Evolutionary conservation across 2,113 vertebrate genomes (phyloP).

Genomic region (Bagarius yarrelli): DNA sequence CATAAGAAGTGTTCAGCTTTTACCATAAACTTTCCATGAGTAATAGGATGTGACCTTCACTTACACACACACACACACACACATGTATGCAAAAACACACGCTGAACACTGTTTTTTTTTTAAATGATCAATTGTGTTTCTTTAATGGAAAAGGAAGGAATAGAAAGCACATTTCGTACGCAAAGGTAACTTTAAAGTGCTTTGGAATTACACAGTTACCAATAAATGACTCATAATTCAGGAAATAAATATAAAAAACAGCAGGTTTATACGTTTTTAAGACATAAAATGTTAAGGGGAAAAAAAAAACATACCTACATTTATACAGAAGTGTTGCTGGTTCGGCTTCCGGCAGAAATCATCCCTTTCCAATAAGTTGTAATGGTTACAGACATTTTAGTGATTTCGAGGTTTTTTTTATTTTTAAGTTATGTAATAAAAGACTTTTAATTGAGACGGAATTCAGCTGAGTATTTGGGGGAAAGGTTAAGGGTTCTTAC

Average conservation of each 20-base stretch:
- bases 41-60: not conserved
- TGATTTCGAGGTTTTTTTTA: too few relatives aligned
- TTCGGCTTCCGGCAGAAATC: too few relatives aligned
- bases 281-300: not conserved
- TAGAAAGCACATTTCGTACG: not conserved
- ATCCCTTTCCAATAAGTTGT: too few relatives aligned
- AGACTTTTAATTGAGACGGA: not conserved
- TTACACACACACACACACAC: constrained; percentile 4
- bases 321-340: too few relatives aligned
- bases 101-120: not conserved
- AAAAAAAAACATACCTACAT: not conserved
- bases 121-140: not conserved
- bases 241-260: not conserved
- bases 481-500: too few relatives aligned
- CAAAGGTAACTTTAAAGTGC: not conserved
- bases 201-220: not conserved
- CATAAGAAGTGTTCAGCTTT: constrained; percentile 19
- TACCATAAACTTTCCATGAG: not conserved
- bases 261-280: not conserved
- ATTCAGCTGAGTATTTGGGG: not conserved
- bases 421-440: too few relatives aligned
- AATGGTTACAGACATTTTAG: too few relatives aligned
- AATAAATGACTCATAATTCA: not conserved
- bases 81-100: not conserved
- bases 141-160: not conserved